Evolutionary conservation across 92 coral and sea anemone genomes (phyloP).

Genomic region (Blastomussa wellsi): DNA sequence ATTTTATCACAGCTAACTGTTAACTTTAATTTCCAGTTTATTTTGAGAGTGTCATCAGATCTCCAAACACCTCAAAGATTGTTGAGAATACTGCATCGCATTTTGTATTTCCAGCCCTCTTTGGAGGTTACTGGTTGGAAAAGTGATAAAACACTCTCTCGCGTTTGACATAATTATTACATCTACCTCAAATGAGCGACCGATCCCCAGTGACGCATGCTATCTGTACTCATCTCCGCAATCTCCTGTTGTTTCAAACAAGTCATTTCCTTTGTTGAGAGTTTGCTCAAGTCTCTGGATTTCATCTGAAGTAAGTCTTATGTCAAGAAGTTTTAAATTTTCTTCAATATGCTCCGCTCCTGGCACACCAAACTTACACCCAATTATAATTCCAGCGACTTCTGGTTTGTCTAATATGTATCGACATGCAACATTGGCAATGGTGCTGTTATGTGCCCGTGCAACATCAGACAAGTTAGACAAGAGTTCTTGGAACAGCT

Average conservation of each 20-base stretch:
- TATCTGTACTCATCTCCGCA: constrained; percentile 87
- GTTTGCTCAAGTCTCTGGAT: constrained; percentile 55
- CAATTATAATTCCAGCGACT: constrained; percentile 78
- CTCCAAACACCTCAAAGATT: no score
- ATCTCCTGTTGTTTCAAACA: constrained; percentile 80
- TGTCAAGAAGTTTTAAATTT: constrained; percentile 63
- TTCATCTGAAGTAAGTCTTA: constrained; percentile 51
- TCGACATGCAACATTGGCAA: constrained; percentile 82
- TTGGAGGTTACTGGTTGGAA: no score
- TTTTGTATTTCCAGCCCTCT: no score
- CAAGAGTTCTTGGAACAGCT: constrained; percentile 74
- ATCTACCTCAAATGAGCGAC: background rate
- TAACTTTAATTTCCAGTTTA: no score
- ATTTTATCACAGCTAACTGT: no score
- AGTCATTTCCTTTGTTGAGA: constrained; percentile 69
- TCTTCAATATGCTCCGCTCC: constrained; percentile 73
- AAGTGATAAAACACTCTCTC: no score
- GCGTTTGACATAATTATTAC: no score
- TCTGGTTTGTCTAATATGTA: constrained; percentile 82
- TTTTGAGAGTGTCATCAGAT: no score
- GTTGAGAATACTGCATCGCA: no score
- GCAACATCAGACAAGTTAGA: constrained; percentile 64
- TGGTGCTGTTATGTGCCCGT: constrained; percentile 58
- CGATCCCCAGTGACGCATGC: background rate
- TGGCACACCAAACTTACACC: constrained; percentile 80